phyloP scores from a whole-genome alignment of 2,113 vertebrate genomes.

The Zosterops pallidus region DNA sequence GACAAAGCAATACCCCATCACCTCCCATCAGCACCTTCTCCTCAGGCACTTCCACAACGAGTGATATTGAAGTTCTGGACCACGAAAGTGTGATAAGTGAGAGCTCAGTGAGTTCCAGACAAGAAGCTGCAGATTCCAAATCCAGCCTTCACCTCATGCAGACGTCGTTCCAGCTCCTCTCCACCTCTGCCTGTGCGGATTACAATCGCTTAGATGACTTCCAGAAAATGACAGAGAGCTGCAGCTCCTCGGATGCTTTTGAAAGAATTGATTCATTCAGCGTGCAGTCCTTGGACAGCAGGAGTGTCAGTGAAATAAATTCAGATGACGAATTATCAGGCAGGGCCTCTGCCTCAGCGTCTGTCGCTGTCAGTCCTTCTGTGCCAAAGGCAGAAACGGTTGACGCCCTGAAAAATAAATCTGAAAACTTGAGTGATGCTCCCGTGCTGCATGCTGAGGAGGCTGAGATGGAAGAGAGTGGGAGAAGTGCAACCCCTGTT shows the following conservation, averaged over 20 bases:
- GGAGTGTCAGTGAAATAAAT: conserved; percentile 97
- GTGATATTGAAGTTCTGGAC: conserved; percentile 97
- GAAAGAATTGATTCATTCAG: conserved; percentile 98
- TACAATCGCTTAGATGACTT: conserved; percentile 92
- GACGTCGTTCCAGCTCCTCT: conserved; percentile 94
- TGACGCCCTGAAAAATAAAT: conserved; percentile 49
- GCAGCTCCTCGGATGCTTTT: conserved; percentile 93
- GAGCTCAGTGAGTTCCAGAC: conserved; percentile 94
- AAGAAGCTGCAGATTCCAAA: conserved; percentile 89
- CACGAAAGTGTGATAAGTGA: conserved; percentile 97
- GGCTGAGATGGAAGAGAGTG: conserved; percentile 95
- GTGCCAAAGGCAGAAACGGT: conserved; percentile 55
- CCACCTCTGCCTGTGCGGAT: conserved; percentile 89
- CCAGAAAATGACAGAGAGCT: conserved; percentile 93
- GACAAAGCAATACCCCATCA: conserved; percentile 95
- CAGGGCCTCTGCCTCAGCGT: conserved; percentile 81
- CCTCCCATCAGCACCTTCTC: conserved; percentile 96
- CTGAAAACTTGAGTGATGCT: conserved; percentile 68
- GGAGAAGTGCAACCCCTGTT: conserved; percentile 92
- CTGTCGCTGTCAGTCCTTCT: conserved; percentile 74
- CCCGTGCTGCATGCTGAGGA: conserved; percentile 82
- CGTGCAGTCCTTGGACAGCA: conserved; percentile 94
- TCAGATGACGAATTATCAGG: conserved; percentile 93
- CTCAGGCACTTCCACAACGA: conserved; percentile 97
- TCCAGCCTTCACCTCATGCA: conserved; percentile 93